Evolutionary conservation across 1,140 invertebrate species (phyloP), one percentile per base, ranked within the genome.

Genomic region (Papilio aristodemus): DNA sequence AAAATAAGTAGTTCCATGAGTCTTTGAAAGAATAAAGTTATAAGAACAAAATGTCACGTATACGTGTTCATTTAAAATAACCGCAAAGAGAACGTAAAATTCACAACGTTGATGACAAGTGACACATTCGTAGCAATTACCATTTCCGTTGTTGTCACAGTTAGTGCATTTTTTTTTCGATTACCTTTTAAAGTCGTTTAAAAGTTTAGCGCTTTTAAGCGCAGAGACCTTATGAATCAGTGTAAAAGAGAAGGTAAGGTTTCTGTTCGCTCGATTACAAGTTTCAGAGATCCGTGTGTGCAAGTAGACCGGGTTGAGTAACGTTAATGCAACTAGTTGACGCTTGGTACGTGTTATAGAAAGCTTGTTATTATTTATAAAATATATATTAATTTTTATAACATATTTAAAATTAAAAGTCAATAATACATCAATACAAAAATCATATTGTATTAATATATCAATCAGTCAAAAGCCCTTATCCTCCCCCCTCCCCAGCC

Each of bases 251-350:
- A 72, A 68, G 59, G 66, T 50, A 69, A 68, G 68, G 63, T 67
- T 70, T 63, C 66, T 60, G 62, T 69, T 43, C 59, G 69, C 22
- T 46, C 63, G 37, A 66, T 69, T 73, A 67, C 58, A 62, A 36
- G 68, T 72, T 72, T 67, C 68, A 72, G 63, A 71, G 54, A 67
- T 71, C 63, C 63, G 57, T 67, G 70, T 71, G 54, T 58, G 50
- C 70, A 71, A 67, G 70, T 67, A 41, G 67, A 64, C 39, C 58
- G 37, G 11, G 62, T 75, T 75, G 74, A 66, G 74, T 71, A 75
- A 75, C 50, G 46, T 69, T 69, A 71, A 71, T 69, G 64, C 54
- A 50, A 58, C 62, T 63, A 38, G 68, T 60, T 70, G 37, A 17
- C 7, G 19, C 59, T 59, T 64, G 73, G 50, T 72, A 17, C 54